Conservation (phyloP, 2,113 vertebrate genomes). For the Sphyrna mokarran region DNA sequence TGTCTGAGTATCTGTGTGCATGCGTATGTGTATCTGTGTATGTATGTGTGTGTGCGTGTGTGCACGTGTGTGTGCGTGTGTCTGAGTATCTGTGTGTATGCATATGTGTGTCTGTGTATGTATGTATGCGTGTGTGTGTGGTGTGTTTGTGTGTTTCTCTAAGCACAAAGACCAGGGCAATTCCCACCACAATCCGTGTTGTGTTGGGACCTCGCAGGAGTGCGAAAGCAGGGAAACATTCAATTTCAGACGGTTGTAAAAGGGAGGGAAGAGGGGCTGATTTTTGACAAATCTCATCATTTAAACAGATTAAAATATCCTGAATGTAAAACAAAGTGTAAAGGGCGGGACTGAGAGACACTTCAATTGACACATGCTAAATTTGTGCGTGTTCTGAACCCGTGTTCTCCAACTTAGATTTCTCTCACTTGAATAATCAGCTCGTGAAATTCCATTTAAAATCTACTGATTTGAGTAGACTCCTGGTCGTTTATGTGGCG, state of each 20-base stretch:
- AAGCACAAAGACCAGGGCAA: background rate
- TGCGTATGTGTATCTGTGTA: too few relatives aligned
- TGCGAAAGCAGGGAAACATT: background rate
- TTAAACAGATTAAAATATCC: conserved; percentile 10
- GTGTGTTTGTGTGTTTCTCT: background rate
- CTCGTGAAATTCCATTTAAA: background rate
- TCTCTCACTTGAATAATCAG: background rate
- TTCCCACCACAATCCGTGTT: background rate
- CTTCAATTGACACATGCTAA: background rate
- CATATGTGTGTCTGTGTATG: background rate
- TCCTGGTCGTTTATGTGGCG: background rate
- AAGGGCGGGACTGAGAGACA: background rate
- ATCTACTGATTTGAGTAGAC: background rate
- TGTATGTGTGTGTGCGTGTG: too few relatives aligned
- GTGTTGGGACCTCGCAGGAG: background rate
- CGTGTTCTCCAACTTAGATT: background rate
- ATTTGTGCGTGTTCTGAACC: background rate
- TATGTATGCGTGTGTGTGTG: background rate
- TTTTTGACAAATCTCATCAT: background rate
- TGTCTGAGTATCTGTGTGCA: too few relatives aligned
- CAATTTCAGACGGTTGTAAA: background rate
- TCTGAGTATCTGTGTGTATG: too few relatives aligned
- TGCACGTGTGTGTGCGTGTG: too few relatives aligned
- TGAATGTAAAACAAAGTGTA: background rate
- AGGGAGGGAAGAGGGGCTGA: background rate